These are phyloP conservation scores for Caenorhabditis sinica DNA, from an alignment of 2,888 invertebrate genomes.

Conservation along the genomic window DNA sequence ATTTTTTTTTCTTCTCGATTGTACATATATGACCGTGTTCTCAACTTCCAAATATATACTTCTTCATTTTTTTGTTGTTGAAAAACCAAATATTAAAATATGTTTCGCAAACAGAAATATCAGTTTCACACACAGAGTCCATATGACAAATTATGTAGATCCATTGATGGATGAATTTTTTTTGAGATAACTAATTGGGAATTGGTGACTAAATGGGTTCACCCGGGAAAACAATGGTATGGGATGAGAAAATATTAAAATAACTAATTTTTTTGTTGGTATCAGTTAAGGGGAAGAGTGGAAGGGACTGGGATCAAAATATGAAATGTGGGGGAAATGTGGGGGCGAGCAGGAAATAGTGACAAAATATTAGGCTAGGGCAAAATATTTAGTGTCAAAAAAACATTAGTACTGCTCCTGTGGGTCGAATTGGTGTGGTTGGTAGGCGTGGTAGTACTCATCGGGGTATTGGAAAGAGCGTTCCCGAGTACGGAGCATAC, in stretches of 20 bases:
- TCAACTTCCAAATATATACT: too few species aligned
- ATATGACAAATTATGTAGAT: not conserved
- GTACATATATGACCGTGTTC: too few species aligned
- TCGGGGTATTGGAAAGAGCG: conserved; percentile 70
- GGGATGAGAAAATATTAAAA: not conserved
- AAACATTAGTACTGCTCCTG: conserved; percentile 44
- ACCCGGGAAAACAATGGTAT: conserved; percentile 27
- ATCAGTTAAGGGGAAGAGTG: too few species aligned
- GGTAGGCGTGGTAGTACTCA: conserved; percentile 67
- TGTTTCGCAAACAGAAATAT: too few species aligned
- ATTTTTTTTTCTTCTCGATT: too few species aligned
- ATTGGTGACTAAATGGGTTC: conserved; percentile 33
- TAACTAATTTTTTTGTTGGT: not conserved
- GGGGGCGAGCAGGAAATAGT: not conserved
- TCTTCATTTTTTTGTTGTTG: too few species aligned
- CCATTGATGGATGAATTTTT: too few species aligned
- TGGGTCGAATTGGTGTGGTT: conserved; percentile 47
- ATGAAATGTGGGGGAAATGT: conserved; percentile 30
- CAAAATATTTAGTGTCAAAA: not conserved
- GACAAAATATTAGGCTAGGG: not conserved
- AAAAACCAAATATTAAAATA: too few species aligned
- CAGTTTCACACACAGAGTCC: conserved; percentile 2
- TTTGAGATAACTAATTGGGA: conserved; percentile 16
- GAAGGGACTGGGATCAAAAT: conserved; percentile 8
- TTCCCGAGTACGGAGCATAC: conserved; percentile 65